Conservation (phyloP, 2,888 invertebrate species). For the Augiades crinisus region DNA sequence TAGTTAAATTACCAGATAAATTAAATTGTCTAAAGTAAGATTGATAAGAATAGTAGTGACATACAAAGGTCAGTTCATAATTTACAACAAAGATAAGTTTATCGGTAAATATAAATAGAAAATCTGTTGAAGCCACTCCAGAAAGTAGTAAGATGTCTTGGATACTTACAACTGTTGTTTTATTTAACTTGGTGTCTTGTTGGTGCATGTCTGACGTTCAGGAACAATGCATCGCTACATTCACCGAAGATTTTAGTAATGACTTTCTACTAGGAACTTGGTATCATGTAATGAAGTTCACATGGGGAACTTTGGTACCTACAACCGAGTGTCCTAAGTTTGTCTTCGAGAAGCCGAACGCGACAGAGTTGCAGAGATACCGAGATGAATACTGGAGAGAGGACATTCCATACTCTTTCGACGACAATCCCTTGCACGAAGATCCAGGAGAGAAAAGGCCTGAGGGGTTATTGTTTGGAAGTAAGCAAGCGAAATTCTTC, state of each 20-base stretch:
- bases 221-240: background rate
- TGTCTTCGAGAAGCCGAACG: background rate
- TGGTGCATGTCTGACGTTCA: conserved; percentile 4
- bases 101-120: background rate
- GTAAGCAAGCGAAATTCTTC: conserved; percentile 2
- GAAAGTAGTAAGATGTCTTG: background rate
- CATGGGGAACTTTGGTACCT: background rate
- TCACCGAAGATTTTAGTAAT: conserved; percentile 1
- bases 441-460: background rate
- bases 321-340: background rate
- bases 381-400: background rate
- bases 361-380: conserved; percentile 1
- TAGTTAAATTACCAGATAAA: too few relatives aligned
- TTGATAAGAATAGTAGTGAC: too few relatives aligned
- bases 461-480: background rate
- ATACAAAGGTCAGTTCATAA: too few relatives aligned
- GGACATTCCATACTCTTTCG: conserved; percentile 2
- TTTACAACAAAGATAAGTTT: too few relatives aligned
- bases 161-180: background rate
- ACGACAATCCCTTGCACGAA: background rate
- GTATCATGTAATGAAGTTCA: background rate
- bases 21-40: too few relatives aligned
- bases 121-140: background rate
- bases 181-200: background rate
- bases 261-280: conserved; percentile 11